These are phyloP conservation scores for Notechis scutatus DNA, from an alignment of 2,113 vertebrate species.

Conservation along the genomic window DNA sequence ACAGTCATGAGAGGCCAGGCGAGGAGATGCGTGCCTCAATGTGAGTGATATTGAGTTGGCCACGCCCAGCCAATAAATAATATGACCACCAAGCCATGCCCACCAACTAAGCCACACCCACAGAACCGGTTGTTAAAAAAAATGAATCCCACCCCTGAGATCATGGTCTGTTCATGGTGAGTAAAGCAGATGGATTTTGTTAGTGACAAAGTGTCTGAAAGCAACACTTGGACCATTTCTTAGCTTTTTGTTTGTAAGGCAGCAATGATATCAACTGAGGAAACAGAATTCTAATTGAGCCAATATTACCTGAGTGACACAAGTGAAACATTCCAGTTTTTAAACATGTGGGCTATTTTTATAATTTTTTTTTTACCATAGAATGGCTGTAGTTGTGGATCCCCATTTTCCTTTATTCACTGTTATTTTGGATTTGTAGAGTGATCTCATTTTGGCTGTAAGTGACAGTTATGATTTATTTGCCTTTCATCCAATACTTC, in stretches of 20 bases:
- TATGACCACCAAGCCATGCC: too few relatives aligned
- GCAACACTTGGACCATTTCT: background rate
- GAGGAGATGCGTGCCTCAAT: too few relatives aligned
- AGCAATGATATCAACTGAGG: background rate
- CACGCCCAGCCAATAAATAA: too few relatives aligned
- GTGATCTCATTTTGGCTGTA: background rate
- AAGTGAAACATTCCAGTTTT: background rate
- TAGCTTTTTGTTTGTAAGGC: background rate
- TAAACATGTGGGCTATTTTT: background rate
- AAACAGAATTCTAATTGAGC: background rate
- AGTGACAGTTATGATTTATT: background rate
- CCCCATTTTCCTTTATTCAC: background rate
- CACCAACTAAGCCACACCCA: too few relatives aligned
- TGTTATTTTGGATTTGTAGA: background rate
- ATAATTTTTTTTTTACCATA: background rate
- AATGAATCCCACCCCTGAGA: too few relatives aligned
- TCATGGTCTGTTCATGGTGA: background rate
- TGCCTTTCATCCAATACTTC: background rate
- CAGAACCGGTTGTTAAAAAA: too few relatives aligned
- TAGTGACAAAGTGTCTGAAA: background rate
- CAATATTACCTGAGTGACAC: background rate
- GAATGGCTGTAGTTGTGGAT: background rate
- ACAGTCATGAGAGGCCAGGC: too few relatives aligned
- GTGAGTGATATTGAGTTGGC: too few relatives aligned
- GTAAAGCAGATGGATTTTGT: background rate